These are phyloP conservation scores for Noturus placidus DNA, from an alignment of 2,113 vertebrate genomes.

Conservation along the genomic window DNA sequence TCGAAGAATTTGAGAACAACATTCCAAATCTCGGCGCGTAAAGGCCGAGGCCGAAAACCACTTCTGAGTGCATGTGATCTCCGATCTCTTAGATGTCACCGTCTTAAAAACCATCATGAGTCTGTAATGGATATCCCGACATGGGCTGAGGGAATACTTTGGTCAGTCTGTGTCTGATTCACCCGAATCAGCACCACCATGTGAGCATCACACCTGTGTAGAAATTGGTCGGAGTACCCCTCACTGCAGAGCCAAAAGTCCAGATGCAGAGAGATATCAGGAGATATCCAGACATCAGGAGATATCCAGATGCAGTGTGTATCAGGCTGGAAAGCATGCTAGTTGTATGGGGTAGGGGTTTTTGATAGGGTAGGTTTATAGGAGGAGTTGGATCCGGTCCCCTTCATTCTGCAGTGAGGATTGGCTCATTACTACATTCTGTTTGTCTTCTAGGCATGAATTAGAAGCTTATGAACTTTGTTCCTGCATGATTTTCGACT, in stretches of 20 bases:
- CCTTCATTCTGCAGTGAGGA: neutral
- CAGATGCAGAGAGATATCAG: neutral
- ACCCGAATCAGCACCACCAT: constrained; percentile 50
- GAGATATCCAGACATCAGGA: too few relatives aligned
- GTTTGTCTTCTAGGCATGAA: constrained; percentile 5
- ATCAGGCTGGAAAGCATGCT: neutral
- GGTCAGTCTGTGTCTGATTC: neutral
- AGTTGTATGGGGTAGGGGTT: neutral
- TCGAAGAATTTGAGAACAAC: too few relatives aligned
- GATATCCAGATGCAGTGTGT: too few relatives aligned
- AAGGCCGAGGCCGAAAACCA: too few relatives aligned
- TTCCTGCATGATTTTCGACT: constrained; percentile 48
- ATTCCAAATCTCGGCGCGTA: too few relatives aligned
- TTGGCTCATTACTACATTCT: neutral
- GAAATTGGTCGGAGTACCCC: neutral
- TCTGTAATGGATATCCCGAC: too few relatives aligned
- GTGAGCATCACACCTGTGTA: neutral
- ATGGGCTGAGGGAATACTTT: too few relatives aligned
- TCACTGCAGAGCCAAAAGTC: neutral
- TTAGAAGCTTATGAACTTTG: constrained; percentile 50
- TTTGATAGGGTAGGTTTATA: neutral
- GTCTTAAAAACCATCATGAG: too few relatives aligned
- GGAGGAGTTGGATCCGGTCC: neutral
- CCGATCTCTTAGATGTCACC: too few relatives aligned
- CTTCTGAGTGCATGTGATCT: too few relatives aligned